Evolutionary conservation across 1,140 invertebrate species (phyloP).

Genomic region (Bombyx mori): ASM3026992v2 NC_085110.1:7127001-7127500

Average conservation of each 20-base stretch:
- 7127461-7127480: slow-evolving; percentile 24
- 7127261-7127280: slow-evolving; percentile 30
- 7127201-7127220: slow-evolving; percentile 31
- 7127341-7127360: slow-evolving; percentile 73
- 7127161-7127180: slow-evolving; percentile 37
- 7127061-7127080: slow-evolving; percentile 35
- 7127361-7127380: slow-evolving; percentile 73
- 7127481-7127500: slow-evolving; percentile 25
- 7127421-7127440: slow-evolving; percentile 56
- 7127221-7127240: slow-evolving; percentile 37
- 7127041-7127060: slow-evolving; percentile 23
- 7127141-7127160: slow-evolving; percentile 42
- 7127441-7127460: slow-evolving; percentile 60
- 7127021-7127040: not conserved
- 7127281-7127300: slow-evolving; percentile 56
- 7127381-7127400: slow-evolving; percentile 47
- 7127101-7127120: slow-evolving; percentile 24
- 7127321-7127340: slow-evolving; percentile 70
- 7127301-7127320: slow-evolving; percentile 57
- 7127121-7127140: slow-evolving; percentile 47
- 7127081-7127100: slow-evolving; percentile 17
- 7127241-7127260: slow-evolving; percentile 43
- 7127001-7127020: not conserved
- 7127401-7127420: slow-evolving; percentile 46
- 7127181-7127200: slow-evolving; percentile 42